Evolutionary conservation across 2,113 vertebrate species (phyloP).

Genomic region (Engraulis encrasicolus): DNA sequence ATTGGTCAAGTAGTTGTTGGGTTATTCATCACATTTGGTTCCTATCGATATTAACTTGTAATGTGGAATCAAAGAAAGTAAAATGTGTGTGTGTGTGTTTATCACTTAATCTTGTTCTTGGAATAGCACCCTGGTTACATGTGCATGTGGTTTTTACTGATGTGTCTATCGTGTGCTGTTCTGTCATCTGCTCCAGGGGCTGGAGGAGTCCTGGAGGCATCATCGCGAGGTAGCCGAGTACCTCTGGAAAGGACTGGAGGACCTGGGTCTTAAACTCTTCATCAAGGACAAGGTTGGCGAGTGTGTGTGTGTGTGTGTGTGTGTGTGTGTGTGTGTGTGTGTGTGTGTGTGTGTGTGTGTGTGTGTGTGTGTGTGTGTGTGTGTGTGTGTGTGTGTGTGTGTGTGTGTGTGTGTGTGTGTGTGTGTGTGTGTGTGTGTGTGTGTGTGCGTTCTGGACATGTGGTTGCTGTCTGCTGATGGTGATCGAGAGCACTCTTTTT

Average conservation of each 20-base stretch:
- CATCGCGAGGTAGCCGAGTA: constrained; percentile 77
- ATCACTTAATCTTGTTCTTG: too few species aligned
- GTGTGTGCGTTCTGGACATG: too few species aligned
- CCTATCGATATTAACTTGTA: too few species aligned
- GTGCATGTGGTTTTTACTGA: too few species aligned
- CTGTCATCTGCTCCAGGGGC: constrained; percentile 72
- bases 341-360: constrained; percentile 4
- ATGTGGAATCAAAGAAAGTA: too few species aligned
- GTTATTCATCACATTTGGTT: too few species aligned
- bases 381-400: not conserved
- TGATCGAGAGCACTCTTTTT: too few species aligned
- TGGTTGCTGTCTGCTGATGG: too few species aligned
- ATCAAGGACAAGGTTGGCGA: constrained; percentile 79
- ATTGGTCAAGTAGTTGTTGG: too few species aligned
- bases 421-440: not conserved
- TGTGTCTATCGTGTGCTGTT: not conserved
- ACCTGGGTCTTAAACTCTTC: constrained; percentile 88
- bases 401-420: not conserved
- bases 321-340: not conserved
- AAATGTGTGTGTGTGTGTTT: too few species aligned
- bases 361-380: not conserved
- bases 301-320: not conserved
- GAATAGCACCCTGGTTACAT: too few species aligned
- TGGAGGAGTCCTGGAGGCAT: constrained; percentile 85
- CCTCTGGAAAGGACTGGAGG: constrained; percentile 80